phyloP scores from a whole-genome alignment of 2,113 vertebrate genomes.

The Sphaerodactylus townsendi region DNA sequence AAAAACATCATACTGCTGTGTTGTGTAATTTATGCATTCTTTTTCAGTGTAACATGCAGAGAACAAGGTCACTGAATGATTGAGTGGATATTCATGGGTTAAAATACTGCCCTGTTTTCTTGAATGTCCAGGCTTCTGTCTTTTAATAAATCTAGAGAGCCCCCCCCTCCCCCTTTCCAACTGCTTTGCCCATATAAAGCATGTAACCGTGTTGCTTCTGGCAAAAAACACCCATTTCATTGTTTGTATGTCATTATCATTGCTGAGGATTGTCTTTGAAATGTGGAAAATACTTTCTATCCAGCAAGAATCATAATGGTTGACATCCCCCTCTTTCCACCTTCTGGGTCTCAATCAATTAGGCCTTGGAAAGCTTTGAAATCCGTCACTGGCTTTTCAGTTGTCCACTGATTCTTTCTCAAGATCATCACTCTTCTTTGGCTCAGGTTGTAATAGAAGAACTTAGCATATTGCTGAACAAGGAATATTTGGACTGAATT shows the following conservation, averaged over 20 bases:
- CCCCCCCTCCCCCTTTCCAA: constrained; percentile 17
- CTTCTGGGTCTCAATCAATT: constrained; percentile 28
- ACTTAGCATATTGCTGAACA: constrained; percentile 56
- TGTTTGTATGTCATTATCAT: constrained; percentile 34
- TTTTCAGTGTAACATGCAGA: constrained; percentile 41
- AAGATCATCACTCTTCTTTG: constrained; percentile 46
- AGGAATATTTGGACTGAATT: constrained; percentile 47
- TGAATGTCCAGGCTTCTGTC: constrained; percentile 19
- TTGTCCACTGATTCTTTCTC: constrained; percentile 48
- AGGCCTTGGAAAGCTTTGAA: constrained; percentile 38
- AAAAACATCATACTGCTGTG: constrained; percentile 37
- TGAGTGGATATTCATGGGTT: constrained; percentile 30
- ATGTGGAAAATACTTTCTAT: constrained; percentile 24
- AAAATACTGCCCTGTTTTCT: constrained; percentile 37
- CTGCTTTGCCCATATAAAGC: constrained; percentile 41
- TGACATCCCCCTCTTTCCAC: constrained; percentile 42
- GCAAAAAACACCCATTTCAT: constrained; percentile 28
- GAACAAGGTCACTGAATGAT: constrained; percentile 38
- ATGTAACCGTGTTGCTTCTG: constrained; percentile 4
- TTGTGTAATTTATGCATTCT: constrained; percentile 44
- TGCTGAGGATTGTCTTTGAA: constrained; percentile 27
- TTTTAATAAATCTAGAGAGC: constrained; percentile 31
- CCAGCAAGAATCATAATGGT: constrained; percentile 19
- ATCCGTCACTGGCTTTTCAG: constrained; percentile 47
- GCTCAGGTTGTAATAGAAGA: constrained; percentile 37